A percentile compares a stretch with the other conserved stretches of the same genome.
These are phyloP conservation scores for Xenopus petersii DNA, from an alignment of 2,797 vertebrate species.

Conservation along the genomic window DNA sequence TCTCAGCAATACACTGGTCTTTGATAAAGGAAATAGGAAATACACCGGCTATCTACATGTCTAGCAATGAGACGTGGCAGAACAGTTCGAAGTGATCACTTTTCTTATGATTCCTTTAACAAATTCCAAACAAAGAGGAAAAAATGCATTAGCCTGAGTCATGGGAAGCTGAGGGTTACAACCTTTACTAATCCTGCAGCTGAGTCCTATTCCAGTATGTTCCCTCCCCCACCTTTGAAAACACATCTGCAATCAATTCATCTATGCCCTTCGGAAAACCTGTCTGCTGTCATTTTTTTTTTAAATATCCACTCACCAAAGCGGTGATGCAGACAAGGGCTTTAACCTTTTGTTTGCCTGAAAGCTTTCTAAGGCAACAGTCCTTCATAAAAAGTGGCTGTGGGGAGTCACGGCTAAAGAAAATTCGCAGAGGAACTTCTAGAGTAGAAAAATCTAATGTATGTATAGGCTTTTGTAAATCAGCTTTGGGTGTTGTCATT, in stretches of 20 bases:
- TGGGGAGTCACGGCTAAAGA: no score
- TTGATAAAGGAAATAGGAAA: no score
- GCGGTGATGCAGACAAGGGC: not conserved
- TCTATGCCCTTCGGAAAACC: constrained; percentile 34
- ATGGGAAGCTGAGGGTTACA: constrained; percentile 40
- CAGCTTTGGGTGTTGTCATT: no score
- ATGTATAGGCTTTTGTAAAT: no score
- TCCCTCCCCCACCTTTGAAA: constrained; percentile 36
- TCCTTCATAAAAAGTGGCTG: no score
- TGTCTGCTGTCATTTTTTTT: constrained; percentile 16
- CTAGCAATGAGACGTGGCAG: constrained; percentile 8
- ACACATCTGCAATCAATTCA: constrained; percentile 33
- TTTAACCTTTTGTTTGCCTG: constrained; percentile 13
- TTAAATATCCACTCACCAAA: constrained; percentile 4
- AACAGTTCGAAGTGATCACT: constrained; percentile 17
- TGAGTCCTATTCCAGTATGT: constrained; percentile 40
- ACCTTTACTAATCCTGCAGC: constrained; percentile 38
- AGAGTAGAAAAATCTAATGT: no score
- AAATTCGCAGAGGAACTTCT: no score
- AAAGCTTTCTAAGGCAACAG: not conserved
- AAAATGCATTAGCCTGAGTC: constrained; percentile 39
- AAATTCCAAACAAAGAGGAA: constrained; percentile 19
- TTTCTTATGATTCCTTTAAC: constrained; percentile 27
- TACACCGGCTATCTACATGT: no score
- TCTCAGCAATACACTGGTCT: no score